A percentile compares a stretch with the other conserved stretches of the same genome.
Evolutionary conservation across 2,113 vertebrate species (phyloP).

Genomic region (Lutjanus erythropterus): DNA sequence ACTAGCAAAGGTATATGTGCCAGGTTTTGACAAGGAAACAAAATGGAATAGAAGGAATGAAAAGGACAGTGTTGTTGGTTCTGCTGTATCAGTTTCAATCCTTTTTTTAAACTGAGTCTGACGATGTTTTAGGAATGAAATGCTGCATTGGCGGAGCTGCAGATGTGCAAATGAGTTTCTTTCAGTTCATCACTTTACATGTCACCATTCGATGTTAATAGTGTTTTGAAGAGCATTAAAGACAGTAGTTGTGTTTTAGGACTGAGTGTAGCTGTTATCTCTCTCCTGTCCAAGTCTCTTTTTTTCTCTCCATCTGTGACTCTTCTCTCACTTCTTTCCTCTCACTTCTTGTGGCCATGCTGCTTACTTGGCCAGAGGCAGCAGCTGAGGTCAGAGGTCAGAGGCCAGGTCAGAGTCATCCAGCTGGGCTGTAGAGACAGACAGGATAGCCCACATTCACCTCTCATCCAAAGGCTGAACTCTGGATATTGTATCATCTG

Average conservation of each 20-base stretch:
- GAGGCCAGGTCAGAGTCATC: slow-evolving; percentile 21
- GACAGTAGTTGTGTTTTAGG: background rate
- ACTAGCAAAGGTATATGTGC: too few species aligned
- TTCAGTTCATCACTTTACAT: background rate
- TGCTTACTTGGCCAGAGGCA: slow-evolving; percentile 16
- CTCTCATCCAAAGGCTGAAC: background rate
- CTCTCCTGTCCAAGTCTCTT: background rate
- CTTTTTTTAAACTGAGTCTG: too few species aligned
- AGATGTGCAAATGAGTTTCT: background rate
- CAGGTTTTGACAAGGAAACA: too few species aligned
- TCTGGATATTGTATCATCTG: slow-evolving; percentile 13
- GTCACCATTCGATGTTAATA: background rate
- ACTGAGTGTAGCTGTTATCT: background rate
- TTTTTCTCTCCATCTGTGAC: background rate
- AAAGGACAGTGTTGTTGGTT: too few species aligned
- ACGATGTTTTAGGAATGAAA: too few species aligned
- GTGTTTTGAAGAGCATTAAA: background rate
- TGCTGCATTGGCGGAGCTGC: too few species aligned
- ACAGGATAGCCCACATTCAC: slow-evolving; percentile 18
- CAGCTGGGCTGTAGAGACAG: background rate
- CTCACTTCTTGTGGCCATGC: background rate
- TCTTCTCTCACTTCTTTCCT: background rate
- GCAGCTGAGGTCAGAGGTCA: slow-evolving; percentile 32
- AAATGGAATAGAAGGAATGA: too few species aligned
- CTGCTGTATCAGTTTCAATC: too few species aligned